These are phyloP conservation scores for Drosophila leontia DNA, from an alignment of 1,140 invertebrate genomes.

Conservation along the genomic window DNA sequence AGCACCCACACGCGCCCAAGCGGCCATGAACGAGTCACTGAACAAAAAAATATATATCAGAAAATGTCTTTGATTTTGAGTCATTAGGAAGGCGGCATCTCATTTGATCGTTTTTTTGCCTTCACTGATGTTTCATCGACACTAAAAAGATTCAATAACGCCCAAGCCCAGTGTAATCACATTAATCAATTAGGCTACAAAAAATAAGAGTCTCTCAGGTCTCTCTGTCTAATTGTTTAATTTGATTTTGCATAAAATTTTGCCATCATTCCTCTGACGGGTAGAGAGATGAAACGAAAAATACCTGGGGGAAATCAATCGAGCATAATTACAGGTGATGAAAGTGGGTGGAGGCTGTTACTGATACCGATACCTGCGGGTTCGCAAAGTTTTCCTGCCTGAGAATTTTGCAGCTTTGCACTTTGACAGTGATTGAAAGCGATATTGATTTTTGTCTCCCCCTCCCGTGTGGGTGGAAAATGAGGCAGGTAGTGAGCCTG, in stretches of 20 bases:
- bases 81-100: constrained; percentile 41
- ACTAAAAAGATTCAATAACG: constrained; percentile 40
- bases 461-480: constrained; percentile 4
- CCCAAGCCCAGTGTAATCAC: constrained; percentile 62
- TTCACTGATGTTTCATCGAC: constrained; percentile 20
- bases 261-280: constrained; percentile 22
- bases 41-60: constrained; percentile 3
- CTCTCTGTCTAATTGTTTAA: constrained; percentile 69
- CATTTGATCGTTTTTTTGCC: constrained; percentile 31
- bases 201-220: constrained; percentile 10
- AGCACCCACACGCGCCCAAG: constrained; percentile 37
- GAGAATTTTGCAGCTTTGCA: constrained; percentile 60
- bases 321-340: constrained; percentile 69
- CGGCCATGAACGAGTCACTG: constrained; percentile 58
- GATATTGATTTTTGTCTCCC: constrained; percentile 66
- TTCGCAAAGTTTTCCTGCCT: constrained; percentile 28
- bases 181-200: constrained; percentile 69
- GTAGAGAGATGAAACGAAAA: constrained; percentile 32
- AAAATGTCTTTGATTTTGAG: constrained; percentile 15
- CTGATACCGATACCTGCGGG: constrained; percentile 38
- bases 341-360: constrained; percentile 15
- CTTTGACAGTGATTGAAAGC: constrained; percentile 66
- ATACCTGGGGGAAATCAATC: constrained; percentile 65
- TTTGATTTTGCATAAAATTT: constrained; percentile 71
- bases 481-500: neutral